Base-by-base conservation (phyloP, 2,797 vertebrate species). In the Epinephelus malabaricus region DNA sequence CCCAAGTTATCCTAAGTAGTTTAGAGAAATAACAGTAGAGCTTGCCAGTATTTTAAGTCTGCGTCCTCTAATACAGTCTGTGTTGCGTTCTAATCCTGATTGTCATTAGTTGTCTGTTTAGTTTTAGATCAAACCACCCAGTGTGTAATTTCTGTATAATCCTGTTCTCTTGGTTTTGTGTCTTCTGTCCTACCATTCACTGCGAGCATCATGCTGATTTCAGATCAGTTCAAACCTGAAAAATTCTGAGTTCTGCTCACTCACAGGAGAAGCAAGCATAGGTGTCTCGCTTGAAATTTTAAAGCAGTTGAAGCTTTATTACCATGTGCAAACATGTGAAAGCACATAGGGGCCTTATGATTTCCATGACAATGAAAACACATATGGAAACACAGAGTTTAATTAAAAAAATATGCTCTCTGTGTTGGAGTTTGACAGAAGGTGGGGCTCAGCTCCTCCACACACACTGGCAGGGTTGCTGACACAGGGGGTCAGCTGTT, bases 21-120 rank as follows among this genome's bases (percentile, higher is more conserved):
- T 76, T 53, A 19, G 25, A 64, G 19, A 69, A 58, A 56, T 17
- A 21, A 47, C 19, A 8, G 12, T 63, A 69, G 68, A 69, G 19
- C 43, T 46, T n/a, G 3, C 3, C 14, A 45, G 7, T 38, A 38
- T 61, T 68, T 63, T 25, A 47, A 45, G 12, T 66, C 51, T 77
- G 47, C 45, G 30, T 50, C 53, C n/a, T 63, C 17, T 64, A 25
- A 61, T 23, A 8, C 69, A 13, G 51, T 65, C 9, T 53, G 61
- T 34, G 19, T 77, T 34, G 11, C 5, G 3, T 63, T 70, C 15
- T 75, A 17, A 56, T 77, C 68, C 18, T 74, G 23, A n/a, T 60
- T 56, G 51, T 78, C 58, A 27, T 53, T 58, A 47, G 51, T 81
- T n/a, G 6, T 60, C 5, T 70, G 43, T 74, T 60, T 69, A 74